Evolutionary conservation across 2,888 invertebrate genomes (phyloP).

Genomic region (Argynnis bischoffii): DNA sequence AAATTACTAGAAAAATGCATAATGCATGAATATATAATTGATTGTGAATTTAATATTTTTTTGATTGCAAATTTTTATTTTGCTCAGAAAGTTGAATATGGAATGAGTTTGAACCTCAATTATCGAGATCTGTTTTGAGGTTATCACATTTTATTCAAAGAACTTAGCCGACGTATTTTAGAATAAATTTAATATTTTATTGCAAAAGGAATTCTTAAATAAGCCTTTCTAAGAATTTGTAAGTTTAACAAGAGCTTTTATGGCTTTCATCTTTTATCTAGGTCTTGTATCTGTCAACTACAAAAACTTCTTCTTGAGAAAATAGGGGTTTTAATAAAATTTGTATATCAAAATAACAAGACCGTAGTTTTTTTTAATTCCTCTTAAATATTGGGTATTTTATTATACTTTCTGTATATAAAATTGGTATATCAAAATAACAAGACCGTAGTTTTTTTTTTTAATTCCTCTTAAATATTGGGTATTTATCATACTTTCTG

Average conservation of each 20-base stretch:
- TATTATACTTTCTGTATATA: too few species aligned
- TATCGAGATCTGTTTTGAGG: background rate
- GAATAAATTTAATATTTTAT: conserved; percentile 12
- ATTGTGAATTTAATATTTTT: background rate
- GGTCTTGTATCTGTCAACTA: background rate
- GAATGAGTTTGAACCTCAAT: background rate
- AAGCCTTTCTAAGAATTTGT: conserved; percentile 14
- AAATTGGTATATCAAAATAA: too few species aligned
- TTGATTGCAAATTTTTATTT: background rate
- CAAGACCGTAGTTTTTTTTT: too few species aligned
- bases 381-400: too few species aligned
- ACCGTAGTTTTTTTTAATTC: too few species aligned
- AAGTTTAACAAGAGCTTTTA: background rate
- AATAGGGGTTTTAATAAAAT: too few species aligned
- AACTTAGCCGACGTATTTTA: background rate
- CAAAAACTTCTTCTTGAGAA: background rate
- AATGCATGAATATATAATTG: background rate
- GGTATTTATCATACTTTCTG: too few species aligned
- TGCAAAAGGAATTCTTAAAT: conserved; percentile 2
- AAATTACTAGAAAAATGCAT: too few species aligned
- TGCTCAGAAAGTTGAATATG: background rate
- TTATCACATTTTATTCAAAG: background rate
- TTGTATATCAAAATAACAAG: too few species aligned
- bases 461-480: too few species aligned
- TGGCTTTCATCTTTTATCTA: conserved; percentile 1